Evolutionary conservation across 53 echinoderm and acorn worm species (phyloP), one percentile per base, ranked within the genome.

Genomic region (Patiria pectinifera): DNA sequence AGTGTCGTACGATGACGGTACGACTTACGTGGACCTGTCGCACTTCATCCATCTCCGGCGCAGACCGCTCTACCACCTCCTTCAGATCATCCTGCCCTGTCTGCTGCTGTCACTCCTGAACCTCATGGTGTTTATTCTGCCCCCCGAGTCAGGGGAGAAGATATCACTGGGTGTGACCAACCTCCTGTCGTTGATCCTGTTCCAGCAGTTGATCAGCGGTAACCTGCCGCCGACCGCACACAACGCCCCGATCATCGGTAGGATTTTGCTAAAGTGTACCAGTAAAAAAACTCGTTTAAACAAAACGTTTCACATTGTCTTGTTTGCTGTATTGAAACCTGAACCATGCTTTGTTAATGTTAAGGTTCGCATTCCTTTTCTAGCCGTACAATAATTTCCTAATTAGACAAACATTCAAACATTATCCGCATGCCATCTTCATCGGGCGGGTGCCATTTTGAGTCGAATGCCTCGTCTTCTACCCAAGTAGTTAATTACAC

Each of bases 131-230:
- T 93, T 84, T 58, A 22, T 90, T 45, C 46, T 93, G 76, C 93
- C 93, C 21, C 82, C 93, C 19, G 91, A 93, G 71, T 90, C 89
- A 18, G 93, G 93, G 53, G 93, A 93, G 70, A 93, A 93, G 91
- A 78, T 93, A 62, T 90, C 90, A 46, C 76, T 90, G 22, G 93
- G 93, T 13, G 83, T 93, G 76, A 90, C 85, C 77, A 83, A 90
- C 76, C 45, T 90, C 5, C 63, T 93, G 53, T 79, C 89, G 25
- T 48, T 93, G 60, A 60, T 93, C 25, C 62, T 93, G 11, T 84
- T 93, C 44, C 84, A 84, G 25, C 93, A 93, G 53, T 44, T 89
- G 43, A 78, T 83, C 47, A 45, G 88, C n/a, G 82, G 47, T 16
- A 48, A 43, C 24, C 35, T 93, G 4, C 93, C 93, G 46, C 93